Conservation (phyloP, 1,140 invertebrate species). For the Popillia japonica region DNA sequence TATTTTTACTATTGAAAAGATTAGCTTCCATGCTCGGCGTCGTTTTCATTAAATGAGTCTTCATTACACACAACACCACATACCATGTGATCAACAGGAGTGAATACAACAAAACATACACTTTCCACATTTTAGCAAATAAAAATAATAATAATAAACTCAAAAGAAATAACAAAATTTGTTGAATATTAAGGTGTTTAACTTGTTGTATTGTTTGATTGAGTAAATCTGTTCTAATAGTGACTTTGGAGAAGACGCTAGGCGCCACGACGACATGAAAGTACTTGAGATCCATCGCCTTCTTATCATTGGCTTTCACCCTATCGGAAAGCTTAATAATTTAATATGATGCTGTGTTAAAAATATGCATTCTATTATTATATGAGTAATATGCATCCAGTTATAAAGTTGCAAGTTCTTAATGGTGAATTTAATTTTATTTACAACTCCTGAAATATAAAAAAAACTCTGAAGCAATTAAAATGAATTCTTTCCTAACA, state of each 20-base stretch:
- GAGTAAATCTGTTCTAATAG: not conserved
- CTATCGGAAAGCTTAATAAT: not conserved
- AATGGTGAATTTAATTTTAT: too few species aligned
- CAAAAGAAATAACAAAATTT: too few species aligned
- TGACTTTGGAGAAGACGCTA: not conserved
- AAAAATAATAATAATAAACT: too few species aligned
- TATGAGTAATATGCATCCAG: too few species aligned
- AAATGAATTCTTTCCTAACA: too few species aligned
- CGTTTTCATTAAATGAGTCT: not conserved
- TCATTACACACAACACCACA: not conserved
- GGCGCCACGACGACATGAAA: constrained; percentile 5
- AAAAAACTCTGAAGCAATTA: too few species aligned
- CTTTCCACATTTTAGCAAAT: constrained; percentile 25
- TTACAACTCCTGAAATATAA: too few species aligned
- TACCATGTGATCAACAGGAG: constrained; percentile 9
- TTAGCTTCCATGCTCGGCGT: not conserved
- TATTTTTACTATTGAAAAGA: constrained; percentile 1
- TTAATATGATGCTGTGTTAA: not conserved
- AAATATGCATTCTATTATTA: not conserved
- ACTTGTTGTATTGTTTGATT: not conserved
- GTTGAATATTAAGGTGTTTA: not conserved
- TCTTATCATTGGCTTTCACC: not conserved
- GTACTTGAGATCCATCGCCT: constrained; percentile 24
- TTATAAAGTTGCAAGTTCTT: too few species aligned
- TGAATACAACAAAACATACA: not conserved